Percentiles rank a stretch among this genome's conserved stretches.
phyloP scores from a whole-genome alignment of 2,797 vertebrate genomes.

The Halcyon leucocephala region DNA sequence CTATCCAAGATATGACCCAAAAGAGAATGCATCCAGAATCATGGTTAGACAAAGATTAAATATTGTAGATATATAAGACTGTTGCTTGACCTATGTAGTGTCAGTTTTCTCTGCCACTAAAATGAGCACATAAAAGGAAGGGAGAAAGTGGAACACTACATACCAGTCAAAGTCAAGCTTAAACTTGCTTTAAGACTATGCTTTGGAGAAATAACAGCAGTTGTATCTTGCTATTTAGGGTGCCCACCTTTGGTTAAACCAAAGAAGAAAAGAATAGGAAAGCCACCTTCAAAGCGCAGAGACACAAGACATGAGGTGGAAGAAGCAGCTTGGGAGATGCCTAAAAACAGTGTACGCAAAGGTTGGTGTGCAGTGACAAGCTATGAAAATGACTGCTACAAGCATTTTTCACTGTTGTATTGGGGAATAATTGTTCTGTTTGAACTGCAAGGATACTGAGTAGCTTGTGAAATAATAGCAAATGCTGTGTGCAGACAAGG shows the following conservation, averaged over 20 bases:
- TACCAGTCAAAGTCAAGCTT: not conserved
- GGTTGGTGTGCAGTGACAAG: conserved; percentile 40
- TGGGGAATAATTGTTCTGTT: rapidly evolving
- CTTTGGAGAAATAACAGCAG: not conserved
- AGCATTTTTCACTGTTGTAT: not conserved
- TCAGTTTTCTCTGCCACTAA: not conserved
- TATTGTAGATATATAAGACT: not conserved
- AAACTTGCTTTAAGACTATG: not conserved
- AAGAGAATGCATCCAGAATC: not conserved
- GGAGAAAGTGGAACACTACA: not conserved
- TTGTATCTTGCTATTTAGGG: not conserved
- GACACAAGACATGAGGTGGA: conserved; percentile 56
- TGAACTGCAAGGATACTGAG: not conserved
- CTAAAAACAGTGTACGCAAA: conserved; percentile 17
- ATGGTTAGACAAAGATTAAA: not conserved
- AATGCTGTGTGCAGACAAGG: not conserved
- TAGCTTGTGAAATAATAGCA: not conserved
- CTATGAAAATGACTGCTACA: not conserved
- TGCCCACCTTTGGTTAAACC: not conserved
- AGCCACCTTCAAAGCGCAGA: conserved; percentile 65
- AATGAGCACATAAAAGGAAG: not conserved
- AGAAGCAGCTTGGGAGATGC: conserved; percentile 58
- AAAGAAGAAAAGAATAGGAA: conserved; percentile 66
- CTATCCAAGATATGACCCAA: not conserved
- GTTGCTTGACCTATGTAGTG: not conserved